These are phyloP conservation scores for Nothobranchius furzeri DNA, from an alignment of 2,113 vertebrate species.

Conservation along the genomic window DNA sequence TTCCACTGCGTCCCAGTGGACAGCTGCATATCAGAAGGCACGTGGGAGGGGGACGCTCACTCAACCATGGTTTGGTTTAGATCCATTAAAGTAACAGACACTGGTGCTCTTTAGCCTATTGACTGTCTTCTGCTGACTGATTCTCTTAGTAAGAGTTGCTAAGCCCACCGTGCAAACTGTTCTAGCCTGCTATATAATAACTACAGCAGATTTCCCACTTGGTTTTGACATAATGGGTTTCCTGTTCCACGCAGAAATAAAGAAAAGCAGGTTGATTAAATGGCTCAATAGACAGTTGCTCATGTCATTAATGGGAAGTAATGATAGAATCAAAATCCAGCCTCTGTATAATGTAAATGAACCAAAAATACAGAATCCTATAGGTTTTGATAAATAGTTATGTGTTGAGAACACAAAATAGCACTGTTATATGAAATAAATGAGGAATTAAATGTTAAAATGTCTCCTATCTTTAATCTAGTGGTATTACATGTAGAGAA, in stretches of 20 bases:
- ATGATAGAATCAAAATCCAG: background rate
- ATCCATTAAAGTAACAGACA: background rate
- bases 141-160: background rate
- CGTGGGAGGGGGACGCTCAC: background rate
- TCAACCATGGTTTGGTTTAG: constrained; percentile 2
- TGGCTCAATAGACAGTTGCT: background rate
- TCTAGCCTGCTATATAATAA: background rate
- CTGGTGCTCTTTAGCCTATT: background rate
- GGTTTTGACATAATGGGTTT: background rate
- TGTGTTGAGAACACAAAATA: too few relatives aligned
- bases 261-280: background rate
- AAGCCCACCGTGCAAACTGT: background rate
- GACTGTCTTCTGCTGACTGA: background rate
- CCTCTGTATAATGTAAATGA: too few relatives aligned
- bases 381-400: too few relatives aligned
- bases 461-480: too few relatives aligned
- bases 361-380: too few relatives aligned
- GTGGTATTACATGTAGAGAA: too few relatives aligned
- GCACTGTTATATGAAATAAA: too few relatives aligned
- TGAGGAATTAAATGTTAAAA: too few relatives aligned
- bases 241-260: background rate
- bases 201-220: background rate
- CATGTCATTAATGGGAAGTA: background rate
- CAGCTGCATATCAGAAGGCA: background rate
- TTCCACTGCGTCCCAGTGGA: constrained; percentile 22